Conservation (phyloP, 2,113 vertebrate species). For the Daphoenositta chrysoptera region DNA sequence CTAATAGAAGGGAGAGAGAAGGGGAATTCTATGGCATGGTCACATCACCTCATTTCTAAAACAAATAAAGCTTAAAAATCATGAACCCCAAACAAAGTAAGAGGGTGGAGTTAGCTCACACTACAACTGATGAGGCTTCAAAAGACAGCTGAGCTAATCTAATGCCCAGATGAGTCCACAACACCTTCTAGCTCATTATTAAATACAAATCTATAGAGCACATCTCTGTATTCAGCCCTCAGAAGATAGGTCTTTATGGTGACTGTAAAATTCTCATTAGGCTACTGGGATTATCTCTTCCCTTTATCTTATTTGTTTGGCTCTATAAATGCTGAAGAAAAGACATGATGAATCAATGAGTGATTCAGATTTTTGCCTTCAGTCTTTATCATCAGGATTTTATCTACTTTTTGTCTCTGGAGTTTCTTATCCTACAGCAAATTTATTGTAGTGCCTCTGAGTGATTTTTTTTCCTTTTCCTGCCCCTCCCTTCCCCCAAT, state of each 20-base stretch:
- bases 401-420: slow-evolving; percentile 60
- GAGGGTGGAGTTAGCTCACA: background rate
- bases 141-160: background rate
- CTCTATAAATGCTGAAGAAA: slow-evolving; percentile 45
- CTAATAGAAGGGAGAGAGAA: background rate
- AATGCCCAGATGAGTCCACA: background rate
- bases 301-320: slow-evolving; percentile 56
- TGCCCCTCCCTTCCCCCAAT: slow-evolving; percentile 11
- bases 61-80: background rate
- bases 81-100: background rate
- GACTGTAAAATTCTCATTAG: slow-evolving; percentile 55
- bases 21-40: background rate
- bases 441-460: background rate
- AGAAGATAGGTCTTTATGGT: slow-evolving; percentile 29
- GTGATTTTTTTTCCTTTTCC: background rate
- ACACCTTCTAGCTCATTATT: background rate
- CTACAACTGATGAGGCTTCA: background rate
- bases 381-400: slow-evolving; percentile 49
- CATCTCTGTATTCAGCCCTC: slow-evolving; percentile 19
- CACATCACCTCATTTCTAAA: background rate
- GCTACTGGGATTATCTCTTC: slow-evolving; percentile 52
- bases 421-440: slow-evolving; percentile 39
- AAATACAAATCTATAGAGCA: slow-evolving; percentile 35
- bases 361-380: slow-evolving; percentile 59
- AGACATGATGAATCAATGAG: slow-evolving; percentile 43